Conservation (phyloP, 2,888 invertebrate species). For the Apodemia duryi region DNA sequence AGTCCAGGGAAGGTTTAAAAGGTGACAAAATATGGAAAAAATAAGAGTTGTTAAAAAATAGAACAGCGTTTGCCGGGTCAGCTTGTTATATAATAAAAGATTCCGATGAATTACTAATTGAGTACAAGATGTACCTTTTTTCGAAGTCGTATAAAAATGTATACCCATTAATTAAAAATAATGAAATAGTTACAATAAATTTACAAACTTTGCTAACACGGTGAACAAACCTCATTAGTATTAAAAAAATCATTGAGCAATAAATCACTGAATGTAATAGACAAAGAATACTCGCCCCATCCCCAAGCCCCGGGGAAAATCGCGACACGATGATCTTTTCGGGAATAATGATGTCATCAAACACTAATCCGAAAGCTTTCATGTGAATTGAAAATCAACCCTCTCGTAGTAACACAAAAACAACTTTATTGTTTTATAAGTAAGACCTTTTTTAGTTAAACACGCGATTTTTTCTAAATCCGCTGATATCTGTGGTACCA, state of each 20-base stretch:
- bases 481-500: background rate
- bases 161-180: too few species aligned
- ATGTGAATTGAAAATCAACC: constrained; percentile 68
- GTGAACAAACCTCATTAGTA: constrained; percentile 17
- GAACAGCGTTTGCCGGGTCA: too few species aligned
- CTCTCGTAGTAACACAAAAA: background rate
- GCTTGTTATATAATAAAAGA: too few species aligned
- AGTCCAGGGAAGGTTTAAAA: too few species aligned
- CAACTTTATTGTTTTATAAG: background rate
- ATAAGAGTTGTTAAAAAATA: too few species aligned
- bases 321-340: constrained; percentile 72
- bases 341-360: constrained; percentile 79
- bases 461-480: constrained; percentile 1
- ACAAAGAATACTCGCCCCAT: constrained; percentile 43
- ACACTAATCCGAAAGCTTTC: constrained; percentile 79
- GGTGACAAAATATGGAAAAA: too few species aligned
- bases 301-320: constrained; percentile 57
- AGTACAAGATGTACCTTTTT: too few species aligned
- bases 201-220: too few species aligned
- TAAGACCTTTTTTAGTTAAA: constrained; percentile 3
- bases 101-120: too few species aligned
- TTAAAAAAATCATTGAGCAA: constrained; percentile 45
- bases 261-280: constrained; percentile 57
- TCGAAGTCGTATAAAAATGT: too few species aligned
- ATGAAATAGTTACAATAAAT: too few species aligned